Percentiles rank a stretch among this genome's conserved stretches.
Evolutionary conservation across 1,140 invertebrate genomes (phyloP).

Genomic region (Heliothis virescens): DNA sequence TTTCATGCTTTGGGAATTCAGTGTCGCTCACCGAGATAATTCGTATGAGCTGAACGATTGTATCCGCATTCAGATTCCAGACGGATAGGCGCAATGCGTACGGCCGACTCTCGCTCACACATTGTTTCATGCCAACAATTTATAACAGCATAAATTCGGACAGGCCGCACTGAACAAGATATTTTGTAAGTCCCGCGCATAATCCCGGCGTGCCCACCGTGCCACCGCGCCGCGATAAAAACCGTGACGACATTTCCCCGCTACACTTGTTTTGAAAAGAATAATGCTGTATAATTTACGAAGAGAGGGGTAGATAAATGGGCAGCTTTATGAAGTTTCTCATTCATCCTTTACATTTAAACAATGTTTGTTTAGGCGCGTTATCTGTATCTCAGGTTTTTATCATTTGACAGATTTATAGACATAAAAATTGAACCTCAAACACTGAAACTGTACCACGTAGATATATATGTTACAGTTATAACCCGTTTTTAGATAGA

Average conservation of each 20-base stretch:
- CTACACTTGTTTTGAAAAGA: slow-evolving; percentile 47
- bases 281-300: slow-evolving; percentile 55
- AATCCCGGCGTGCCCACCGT: slow-evolving; percentile 27
- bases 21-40: slow-evolving; percentile 66
- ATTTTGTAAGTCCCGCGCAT: slow-evolving; percentile 52
- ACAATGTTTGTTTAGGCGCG: slow-evolving; percentile 1
- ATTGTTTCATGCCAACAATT: slow-evolving; percentile 60
- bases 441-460: no score
- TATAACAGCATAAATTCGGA: slow-evolving; percentile 57
- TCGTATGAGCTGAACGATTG: slow-evolving; percentile 63
- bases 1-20: slow-evolving; percentile 61
- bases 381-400: neutral
- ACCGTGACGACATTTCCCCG: slow-evolving; percentile 45
- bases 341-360: slow-evolving; percentile 37
- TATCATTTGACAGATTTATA: neutral
- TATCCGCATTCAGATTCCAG: slow-evolving; percentile 62
- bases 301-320: slow-evolving; percentile 46
- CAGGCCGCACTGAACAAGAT: slow-evolving; percentile 50
- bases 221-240: slow-evolving; percentile 47
- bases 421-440: neutral
- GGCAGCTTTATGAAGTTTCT: slow-evolving; percentile 40
- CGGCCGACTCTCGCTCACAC: slow-evolving; percentile 24
- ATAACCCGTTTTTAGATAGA: no score
- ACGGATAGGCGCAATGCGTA: slow-evolving; percentile 57
- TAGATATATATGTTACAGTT: no score